Percentiles rank a stretch among this genome's conserved stretches.
phyloP scores from a whole-genome alignment of 2,797 vertebrate species.

The Gymnothorax javanicus region DNA sequence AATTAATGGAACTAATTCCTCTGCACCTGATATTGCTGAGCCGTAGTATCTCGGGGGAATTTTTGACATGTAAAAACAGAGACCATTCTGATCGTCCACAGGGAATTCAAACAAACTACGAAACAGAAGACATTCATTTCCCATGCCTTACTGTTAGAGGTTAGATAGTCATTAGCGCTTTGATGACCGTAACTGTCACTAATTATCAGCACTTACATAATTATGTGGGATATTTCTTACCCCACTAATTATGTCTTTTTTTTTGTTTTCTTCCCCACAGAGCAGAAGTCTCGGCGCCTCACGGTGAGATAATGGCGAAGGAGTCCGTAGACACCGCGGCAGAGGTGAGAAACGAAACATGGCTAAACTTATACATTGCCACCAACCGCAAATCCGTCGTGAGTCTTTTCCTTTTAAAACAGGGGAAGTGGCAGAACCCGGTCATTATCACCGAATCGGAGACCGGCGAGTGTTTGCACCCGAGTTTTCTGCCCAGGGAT shows the following conservation, averaged over 20 bases:
- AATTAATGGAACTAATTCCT: neutral
- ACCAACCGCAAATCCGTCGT: conserved; percentile 14
- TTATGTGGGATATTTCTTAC: conserved; percentile 51
- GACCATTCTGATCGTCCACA: neutral
- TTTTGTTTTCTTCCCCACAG: conserved; percentile 34
- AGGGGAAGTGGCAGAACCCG: neutral
- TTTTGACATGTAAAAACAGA: neutral
- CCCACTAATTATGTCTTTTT: conserved; percentile 57
- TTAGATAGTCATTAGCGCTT: neutral
- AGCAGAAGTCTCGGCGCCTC: conserved; percentile 32
- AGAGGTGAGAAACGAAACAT: conserved; percentile 52
- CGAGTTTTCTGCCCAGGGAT: neutral
- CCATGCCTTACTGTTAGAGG: neutral
- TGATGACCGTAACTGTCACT: conserved; percentile 42
- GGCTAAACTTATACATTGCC: conserved; percentile 49
- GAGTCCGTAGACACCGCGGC: conserved; percentile 40
- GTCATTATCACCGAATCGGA: neutral
- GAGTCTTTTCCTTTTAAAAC: neutral
- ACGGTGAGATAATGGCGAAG: conserved; percentile 30
- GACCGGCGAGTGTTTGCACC: neutral
- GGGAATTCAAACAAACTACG: neutral
- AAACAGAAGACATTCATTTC: neutral
- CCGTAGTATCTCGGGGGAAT: neutral
- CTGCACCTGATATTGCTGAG: neutral
- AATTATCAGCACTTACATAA: conserved; percentile 48